Base-by-base conservation (phyloP, 2,888 invertebrate species). In the Cryptocephalus moraei region DNA sequence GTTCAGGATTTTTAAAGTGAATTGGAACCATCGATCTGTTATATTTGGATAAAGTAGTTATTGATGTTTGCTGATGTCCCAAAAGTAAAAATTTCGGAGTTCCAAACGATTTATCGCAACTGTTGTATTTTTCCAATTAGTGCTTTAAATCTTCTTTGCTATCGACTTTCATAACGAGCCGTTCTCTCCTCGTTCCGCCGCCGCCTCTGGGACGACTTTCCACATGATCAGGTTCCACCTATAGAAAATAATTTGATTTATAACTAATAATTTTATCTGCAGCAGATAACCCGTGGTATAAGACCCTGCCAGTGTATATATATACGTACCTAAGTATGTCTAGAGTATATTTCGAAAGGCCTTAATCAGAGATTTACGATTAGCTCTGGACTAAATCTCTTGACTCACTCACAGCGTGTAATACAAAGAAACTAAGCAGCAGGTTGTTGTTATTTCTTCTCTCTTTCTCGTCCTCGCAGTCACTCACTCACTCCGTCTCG, bases 161-260 rank as follows among this genome's bases (percentile, higher is more conserved):
- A n/a, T n/a, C n/a, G n/a, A n/a, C n/a, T 22, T 22, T 22, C 22
- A 22, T 22, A 22, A 22, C 22, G 22, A 22, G 22, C 22, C 22
- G 22, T 22, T n/a, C n/a, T n/a, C 22, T 6, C 22, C 22, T 22
- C 3, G 6, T 22, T 22, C 22, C 22, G 22, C 22, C 22, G 22
- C 22, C 22, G 22, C 22, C 22, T 36, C 12, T 36, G 36, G n/a
- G 36, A 11, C 12, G 12, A 51, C 45, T 59, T 58, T 60, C 59
- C 58, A 58, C 51, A 56, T 53, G 60, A 58, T 55, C 57, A 55
- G 50, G 48, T 48, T 48, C 50, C 51, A 55, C 12, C 36, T 12
- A 59, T 58, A 53, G 56, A 58, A 55, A 58, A 58, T 59, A 54
- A 56, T 61, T 58, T 62, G 63, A 63, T 63, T 63, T 63, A 63